Percentiles rank a stretch among this genome's conserved stretches.
These are phyloP conservation scores for Apoderus coryli DNA, from an alignment of 2,888 invertebrate genomes.

Conservation along the genomic window DNA sequence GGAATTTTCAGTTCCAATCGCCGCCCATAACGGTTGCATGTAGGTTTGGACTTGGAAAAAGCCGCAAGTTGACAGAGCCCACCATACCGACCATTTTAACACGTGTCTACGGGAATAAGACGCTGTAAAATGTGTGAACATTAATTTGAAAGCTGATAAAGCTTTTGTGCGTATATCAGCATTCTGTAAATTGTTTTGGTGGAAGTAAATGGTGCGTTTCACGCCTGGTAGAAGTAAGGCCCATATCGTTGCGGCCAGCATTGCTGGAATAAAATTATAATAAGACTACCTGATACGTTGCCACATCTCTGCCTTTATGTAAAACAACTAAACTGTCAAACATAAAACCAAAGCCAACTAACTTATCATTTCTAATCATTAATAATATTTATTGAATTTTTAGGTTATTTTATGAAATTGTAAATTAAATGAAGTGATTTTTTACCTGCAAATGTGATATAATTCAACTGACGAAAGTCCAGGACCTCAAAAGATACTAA, in stretches of 20 bases:
- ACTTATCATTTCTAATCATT: too few relatives aligned
- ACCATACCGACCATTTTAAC: slow-evolving; percentile 64
- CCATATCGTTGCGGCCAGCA: slow-evolving; percentile 57
- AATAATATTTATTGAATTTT: too few relatives aligned
- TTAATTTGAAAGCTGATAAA: slow-evolving; percentile 34
- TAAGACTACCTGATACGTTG: too few relatives aligned
- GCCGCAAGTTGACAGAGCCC: slow-evolving; percentile 59
- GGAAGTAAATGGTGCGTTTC: slow-evolving; percentile 63
- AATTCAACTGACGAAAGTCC: slow-evolving; percentile 64
- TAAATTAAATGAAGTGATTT: too few relatives aligned
- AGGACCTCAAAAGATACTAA: slow-evolving; percentile 50
- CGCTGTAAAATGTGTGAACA: slow-evolving; percentile 42
- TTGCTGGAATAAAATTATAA: too few relatives aligned
- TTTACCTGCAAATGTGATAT: slow-evolving; percentile 58
- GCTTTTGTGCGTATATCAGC: slow-evolving; percentile 13
- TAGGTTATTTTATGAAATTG: too few relatives aligned
- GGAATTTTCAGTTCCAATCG: slow-evolving; percentile 36
- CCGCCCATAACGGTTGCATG: slow-evolving; percentile 72
- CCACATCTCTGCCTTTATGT: too few relatives aligned
- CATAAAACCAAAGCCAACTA: too few relatives aligned
- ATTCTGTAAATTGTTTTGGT: slow-evolving; percentile 29
- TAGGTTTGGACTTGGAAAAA: slow-evolving; percentile 61
- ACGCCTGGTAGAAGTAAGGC: slow-evolving; percentile 62
- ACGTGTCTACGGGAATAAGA: slow-evolving; percentile 46
- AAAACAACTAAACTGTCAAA: too few relatives aligned